Evolutionary conservation across 2,797 vertebrate species (phyloP), one percentile per base, ranked within the genome.

Genomic region (Enteromius mattozi): DNA sequence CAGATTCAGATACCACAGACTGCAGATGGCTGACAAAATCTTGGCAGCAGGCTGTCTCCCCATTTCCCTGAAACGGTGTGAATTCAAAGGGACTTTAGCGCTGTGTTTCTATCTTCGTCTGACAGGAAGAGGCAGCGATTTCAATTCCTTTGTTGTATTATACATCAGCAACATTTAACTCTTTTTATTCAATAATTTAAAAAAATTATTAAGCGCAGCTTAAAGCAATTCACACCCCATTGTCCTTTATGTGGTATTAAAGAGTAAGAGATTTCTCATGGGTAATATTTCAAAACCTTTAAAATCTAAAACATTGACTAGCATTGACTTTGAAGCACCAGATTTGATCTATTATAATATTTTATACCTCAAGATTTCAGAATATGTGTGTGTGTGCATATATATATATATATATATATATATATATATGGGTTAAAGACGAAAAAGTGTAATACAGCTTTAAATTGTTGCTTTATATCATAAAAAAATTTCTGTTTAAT

Each of bases 101-200:
- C 69, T 84, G 40, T 84, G 37, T 71, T 84, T 86, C 79, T 10
- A 40, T 78, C 66, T 70, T 63, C 47, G 71, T 49, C 63, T 56
- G 86, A 80, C 85, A 87, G 70, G 71, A 84, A 86, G 76, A 83
- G 70, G 70, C 68, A 76, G 63, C 82, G 81, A 61, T 47, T 85
- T 85, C 51, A 30, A 49, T 47, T 49, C 68, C 88, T 89, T 87
- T 89, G 86, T 89, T 89, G 80, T 87, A 87, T 89, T 85, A 89
- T 85, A 86, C 77, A 89, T 87, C 76, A 79, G 75, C 74, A 68
- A 79, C 24, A 80, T 85, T 82, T 80, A 82, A 33, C 63, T 19
- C 19, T 61, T 84, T 81, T 81, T 45, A 54, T 78, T 81, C 19
- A 78, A 79, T 81, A 78, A 78, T 81, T 87, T n/a, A 81, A 16